phyloP scores from a whole-genome alignment of 1,140 invertebrate genomes.

The Choristoneura fumiferana region DNA sequence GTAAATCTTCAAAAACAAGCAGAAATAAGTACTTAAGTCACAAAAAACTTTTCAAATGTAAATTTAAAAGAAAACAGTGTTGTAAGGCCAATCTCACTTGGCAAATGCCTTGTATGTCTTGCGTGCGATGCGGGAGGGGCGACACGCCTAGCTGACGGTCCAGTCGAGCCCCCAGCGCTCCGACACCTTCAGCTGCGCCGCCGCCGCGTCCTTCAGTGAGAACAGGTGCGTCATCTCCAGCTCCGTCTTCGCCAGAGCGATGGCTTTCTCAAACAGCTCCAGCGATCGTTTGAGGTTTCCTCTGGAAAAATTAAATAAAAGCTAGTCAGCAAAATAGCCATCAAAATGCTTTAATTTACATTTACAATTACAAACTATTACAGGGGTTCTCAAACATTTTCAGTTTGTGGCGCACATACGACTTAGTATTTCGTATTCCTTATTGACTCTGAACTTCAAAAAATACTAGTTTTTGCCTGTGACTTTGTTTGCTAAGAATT shows the following conservation, averaged over 20 bases:
- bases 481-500: no score
- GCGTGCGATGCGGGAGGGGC: not conserved
- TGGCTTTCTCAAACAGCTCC: constrained; percentile 93
- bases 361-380: no score
- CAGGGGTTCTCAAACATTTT: no score
- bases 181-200: constrained; percentile 90
- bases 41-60: constrained; percentile 17
- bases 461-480: no score
- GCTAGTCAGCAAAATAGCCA: not conserved
- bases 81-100: constrained; percentile 18
- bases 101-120: constrained; percentile 18
- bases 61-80: constrained; percentile 15
- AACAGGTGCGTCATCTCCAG: constrained; percentile 93
- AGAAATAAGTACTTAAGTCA: constrained; percentile 16
- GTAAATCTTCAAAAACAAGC: constrained; percentile 16
- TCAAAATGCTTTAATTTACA: no score
- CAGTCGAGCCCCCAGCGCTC: constrained; percentile 85
- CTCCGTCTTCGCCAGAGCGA: constrained; percentile 89
- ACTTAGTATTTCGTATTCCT: no score
- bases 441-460: no score
- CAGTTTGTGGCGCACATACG: no score
- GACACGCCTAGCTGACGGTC: constrained; percentile 64
- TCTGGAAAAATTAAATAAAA: constrained; percentile 79
- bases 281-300: constrained; percentile 91
- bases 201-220: constrained; percentile 90